Evolutionary conservation across 1,140 invertebrate genomes (phyloP).

Genomic region (Theocolax elegans): DNA sequence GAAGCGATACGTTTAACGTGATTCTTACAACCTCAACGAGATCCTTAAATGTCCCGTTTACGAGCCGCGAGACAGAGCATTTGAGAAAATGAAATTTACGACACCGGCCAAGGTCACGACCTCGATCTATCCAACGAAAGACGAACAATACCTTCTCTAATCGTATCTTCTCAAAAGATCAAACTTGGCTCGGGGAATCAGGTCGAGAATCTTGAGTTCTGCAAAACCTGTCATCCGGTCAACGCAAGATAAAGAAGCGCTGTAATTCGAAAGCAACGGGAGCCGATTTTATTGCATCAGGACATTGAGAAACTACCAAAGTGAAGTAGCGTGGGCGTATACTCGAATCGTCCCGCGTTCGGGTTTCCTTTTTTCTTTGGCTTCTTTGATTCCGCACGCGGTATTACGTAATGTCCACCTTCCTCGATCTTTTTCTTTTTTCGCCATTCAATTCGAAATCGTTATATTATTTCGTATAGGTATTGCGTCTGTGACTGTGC

Average conservation of each 20-base stretch:
- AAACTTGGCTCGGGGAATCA: too few relatives aligned
- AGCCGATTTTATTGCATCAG: conserved; percentile 8
- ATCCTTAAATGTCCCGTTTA: conserved; percentile 17
- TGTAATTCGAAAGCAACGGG: conserved; percentile 3
- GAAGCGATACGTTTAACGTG: neutral
- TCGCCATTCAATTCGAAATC: neutral
- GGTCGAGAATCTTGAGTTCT: neutral
- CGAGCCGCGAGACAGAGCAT: neutral
- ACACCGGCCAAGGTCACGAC: conserved; percentile 29
- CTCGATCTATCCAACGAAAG: conserved; percentile 13
- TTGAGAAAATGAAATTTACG: conserved; percentile 31
- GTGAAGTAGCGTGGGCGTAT: conserved; percentile 28
- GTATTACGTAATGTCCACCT: too few relatives aligned
- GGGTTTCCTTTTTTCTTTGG: too few relatives aligned
- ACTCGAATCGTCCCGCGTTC: too few relatives aligned
- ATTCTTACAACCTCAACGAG: neutral
- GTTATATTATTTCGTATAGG: too few relatives aligned
- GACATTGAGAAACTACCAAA: conserved; percentile 30
- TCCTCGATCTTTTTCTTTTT: neutral
- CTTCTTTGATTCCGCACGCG: too few relatives aligned
- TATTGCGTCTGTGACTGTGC: too few relatives aligned
- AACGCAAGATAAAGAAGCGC: neutral
- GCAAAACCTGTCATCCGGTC: neutral
- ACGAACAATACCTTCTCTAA: conserved; percentile 1
- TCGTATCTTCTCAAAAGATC: neutral